Evolutionary conservation across 2,113 vertebrate genomes (phyloP).

Genomic region (Zosterops japonicus): DNA sequence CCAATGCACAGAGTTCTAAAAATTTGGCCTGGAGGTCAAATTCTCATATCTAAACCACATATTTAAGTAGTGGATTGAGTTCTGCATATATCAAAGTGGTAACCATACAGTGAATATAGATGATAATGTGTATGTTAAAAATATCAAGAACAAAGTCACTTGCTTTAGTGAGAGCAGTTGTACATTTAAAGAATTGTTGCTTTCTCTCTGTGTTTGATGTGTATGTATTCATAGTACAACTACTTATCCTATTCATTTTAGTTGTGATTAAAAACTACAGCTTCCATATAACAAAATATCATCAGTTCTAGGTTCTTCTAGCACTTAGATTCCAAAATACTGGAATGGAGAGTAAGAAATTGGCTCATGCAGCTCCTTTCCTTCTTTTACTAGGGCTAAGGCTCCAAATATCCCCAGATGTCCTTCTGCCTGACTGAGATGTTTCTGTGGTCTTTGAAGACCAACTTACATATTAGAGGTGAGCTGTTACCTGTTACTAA

Average conservation of each 20-base stretch:
- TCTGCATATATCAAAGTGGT: background rate
- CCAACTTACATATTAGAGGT: conserved; percentile 85
- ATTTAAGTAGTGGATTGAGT: background rate
- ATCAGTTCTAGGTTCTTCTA: background rate
- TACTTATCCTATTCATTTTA: background rate
- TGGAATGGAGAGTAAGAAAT: conserved; percentile 48
- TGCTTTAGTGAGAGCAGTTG: background rate
- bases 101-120: background rate
- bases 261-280: rapidly evolving
- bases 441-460: conserved; percentile 94
- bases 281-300: background rate
- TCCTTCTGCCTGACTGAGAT: conserved; percentile 94
- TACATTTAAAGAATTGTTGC: background rate
- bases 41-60: background rate
- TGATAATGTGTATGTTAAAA: background rate
- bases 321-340: background rate
- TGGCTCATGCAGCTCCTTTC: conserved; percentile 36
- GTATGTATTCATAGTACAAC: background rate
- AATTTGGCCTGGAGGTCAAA: background rate
- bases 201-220: background rate
- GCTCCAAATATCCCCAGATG: conserved; percentile 82
- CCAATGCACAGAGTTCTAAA: background rate
- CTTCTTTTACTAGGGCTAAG: conserved; percentile 70
- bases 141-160: background rate
- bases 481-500: conserved; percentile 4